phyloP scores from a whole-genome alignment of 1,140 invertebrate genomes.

The Drosophila equinoxialis region DNA sequence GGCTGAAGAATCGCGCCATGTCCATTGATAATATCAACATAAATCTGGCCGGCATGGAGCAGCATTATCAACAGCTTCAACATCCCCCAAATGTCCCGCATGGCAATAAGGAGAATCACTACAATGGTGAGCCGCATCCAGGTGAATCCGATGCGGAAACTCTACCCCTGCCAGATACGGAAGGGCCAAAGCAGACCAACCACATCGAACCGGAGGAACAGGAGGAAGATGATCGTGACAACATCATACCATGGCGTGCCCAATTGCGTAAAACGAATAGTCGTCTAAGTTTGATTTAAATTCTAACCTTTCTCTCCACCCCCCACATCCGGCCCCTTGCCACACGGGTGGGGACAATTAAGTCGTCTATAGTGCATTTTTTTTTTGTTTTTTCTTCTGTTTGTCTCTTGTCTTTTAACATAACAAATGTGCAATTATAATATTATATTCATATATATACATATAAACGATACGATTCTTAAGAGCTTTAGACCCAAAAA shows the following conservation, averaged over 20 bases:
- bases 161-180: conserved; percentile 4
- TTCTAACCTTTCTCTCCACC: background rate
- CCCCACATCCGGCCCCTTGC: background rate
- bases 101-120: conserved; percentile 82
- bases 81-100: conserved; percentile 22
- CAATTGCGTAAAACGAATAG: conserved; percentile 94
- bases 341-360: background rate
- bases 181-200: background rate
- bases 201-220: conserved; percentile 21
- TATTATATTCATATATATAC: conserved; percentile 10
- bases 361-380: conserved; percentile 63
- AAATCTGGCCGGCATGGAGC: conserved; percentile 77
- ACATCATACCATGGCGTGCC: conserved; percentile 94
- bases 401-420: conserved; percentile 29
- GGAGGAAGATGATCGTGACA: conserved; percentile 85
- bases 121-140: conserved; percentile 52
- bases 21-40: conserved; percentile 86
- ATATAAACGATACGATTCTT: conserved; percentile 24
- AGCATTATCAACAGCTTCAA: conserved; percentile 79
- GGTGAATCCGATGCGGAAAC: conserved; percentile 16
- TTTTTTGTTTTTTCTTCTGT: conserved; percentile 24
- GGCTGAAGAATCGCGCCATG: conserved; percentile 84
- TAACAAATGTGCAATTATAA: conserved; percentile 58
- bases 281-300: conserved; percentile 73
- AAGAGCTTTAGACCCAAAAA: conserved; percentile 48